Evolutionary conservation across 1,140 invertebrate species (phyloP), one percentile per base, ranked within the genome.

Genomic region (Drosophila nigrodunni): DNA sequence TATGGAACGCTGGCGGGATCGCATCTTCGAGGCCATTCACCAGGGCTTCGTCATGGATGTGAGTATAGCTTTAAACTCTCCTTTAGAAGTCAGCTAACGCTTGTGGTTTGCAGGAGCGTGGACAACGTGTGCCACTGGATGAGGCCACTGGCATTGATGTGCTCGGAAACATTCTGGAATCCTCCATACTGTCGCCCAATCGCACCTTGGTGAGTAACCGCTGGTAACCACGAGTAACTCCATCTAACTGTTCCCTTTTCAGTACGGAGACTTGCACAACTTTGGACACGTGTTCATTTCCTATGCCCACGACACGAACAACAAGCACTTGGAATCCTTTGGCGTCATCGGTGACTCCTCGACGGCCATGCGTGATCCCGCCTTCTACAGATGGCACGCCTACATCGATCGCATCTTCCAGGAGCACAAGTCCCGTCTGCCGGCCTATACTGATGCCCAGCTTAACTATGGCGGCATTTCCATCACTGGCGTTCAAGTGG

Each of bases 361-460:
- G 0, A 96, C 95, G 9, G 95, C 95, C 3, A 96, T 96, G 96
- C 94, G 97, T 10, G 97, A 98, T 92, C 97, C 97, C 0, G 93
- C 96, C 7, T 97, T 98, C 93, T 98, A 97, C 92, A 95, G 96
- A 86, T 97, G 95, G 95, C 97, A 97, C 79, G 95, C 95, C 3
- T 96, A 95, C 78, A 93, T 97, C 18, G 96, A 98, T 80, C 94
- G 97, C 58, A 93, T 98, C 3, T 97, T 97, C 93, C 93, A 95
- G 68, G 94, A 96, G 79, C 95, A 96, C 91, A 97, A 97, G 92
- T 94, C 93, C 30, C 95, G 95, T 5, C 91, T 97, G 15, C 93
- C 94, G 1, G 91, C 94, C 57, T 96, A 96, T 74, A 94, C 92
- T 0, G 79, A 91, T 93, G 76, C 62, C 9, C 86, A 92, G 95